Base-by-base conservation (phyloP, 2,113 vertebrate species). In the Plotosus lineatus region DNA sequence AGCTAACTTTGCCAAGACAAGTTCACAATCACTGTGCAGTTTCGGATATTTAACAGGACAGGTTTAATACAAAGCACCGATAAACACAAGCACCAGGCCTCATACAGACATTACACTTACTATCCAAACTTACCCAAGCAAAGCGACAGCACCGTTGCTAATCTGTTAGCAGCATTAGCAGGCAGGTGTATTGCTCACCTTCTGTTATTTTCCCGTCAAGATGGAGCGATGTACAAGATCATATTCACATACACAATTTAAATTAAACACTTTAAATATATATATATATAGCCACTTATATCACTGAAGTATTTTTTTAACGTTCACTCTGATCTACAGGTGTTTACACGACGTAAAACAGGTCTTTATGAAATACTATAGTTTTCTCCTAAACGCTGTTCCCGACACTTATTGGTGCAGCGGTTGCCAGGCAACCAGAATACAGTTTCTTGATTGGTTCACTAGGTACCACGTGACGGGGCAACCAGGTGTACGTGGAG, bases 381-480 rank as follows among this genome's bases (percentile, higher is more conserved):
- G 79, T n/a, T 44, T 14, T 74, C 75, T 1, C 72, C 79, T 55
- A 40, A 91, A 83, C 82, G 91, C 63, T 50, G 63, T 91, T 28
- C 85, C 9, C 10, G 12, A 0, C 42, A 36, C 56, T 89, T 79
- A 94, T 94, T 93, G 92, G 93, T 80, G 23, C 85, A 58, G 0
- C 17, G 31, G 92, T 92, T 86, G 88, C 80, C 77, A 80, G n/a
- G 91, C 87, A 90, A 90, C 87, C 83, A 94, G 88, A 85, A 88
- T 80, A 44, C 19, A 60, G 58, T 33, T n/a, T 48, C 55, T 3
- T 1, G 65, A 92, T 93, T 94, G 92, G 82, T 38, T 6, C 48
- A 28, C 9, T 3, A 3, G 3, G 9, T 2, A 1, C 11, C 48
- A 36, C 12, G 48, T 75, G 28, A 73, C 7, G 31, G 26, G 36